These are phyloP conservation scores for Brenthis daphne DNA, from an alignment of 2,888 invertebrate species.

Conservation along the genomic window DNA sequence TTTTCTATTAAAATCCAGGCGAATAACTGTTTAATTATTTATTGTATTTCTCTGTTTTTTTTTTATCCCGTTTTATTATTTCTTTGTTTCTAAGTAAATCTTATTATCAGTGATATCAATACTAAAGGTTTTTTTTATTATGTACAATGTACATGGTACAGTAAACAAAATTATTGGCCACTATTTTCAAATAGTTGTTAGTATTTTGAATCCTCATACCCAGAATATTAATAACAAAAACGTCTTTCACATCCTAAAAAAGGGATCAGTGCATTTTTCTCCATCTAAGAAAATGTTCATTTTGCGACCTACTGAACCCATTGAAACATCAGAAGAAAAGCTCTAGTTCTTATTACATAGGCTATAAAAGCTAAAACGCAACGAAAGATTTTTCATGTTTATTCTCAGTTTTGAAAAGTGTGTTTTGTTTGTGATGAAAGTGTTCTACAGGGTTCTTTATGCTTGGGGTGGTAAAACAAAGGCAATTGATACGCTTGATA, in stretches of 20 bases:
- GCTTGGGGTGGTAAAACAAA: conserved; percentile 54
- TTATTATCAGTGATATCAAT: too few species aligned
- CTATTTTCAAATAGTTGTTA: too few species aligned
- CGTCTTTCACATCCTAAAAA: background rate
- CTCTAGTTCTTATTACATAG: conserved; percentile 4
- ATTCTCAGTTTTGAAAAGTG: conserved; percentile 35
- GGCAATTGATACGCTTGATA: conserved; percentile 60
- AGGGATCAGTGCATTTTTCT: conserved; percentile 7
- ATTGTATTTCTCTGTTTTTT: too few species aligned
- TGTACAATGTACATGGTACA: too few species aligned
- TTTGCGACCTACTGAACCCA: conserved; percentile 21
- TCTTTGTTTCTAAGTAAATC: too few species aligned
- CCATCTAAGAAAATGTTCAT: conserved; percentile 17
- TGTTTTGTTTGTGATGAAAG: conserved; percentile 40
- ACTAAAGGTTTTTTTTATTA: too few species aligned
- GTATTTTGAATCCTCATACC: too few species aligned
- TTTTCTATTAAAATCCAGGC: too few species aligned
- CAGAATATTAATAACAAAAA: too few species aligned
- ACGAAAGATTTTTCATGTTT: conserved; percentile 25
- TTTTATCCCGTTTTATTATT: too few species aligned
- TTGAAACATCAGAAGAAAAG: conserved; percentile 21
- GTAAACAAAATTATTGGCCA: too few species aligned
- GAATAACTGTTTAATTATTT: too few species aligned
- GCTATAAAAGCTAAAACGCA: conserved; percentile 19
- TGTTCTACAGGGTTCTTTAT: conserved; percentile 47